A percentile compares a stretch with the other conserved stretches of the same genome.
phyloP scores from a whole-genome alignment of 2,888 invertebrate species.

The Melolontha melolontha region DNA sequence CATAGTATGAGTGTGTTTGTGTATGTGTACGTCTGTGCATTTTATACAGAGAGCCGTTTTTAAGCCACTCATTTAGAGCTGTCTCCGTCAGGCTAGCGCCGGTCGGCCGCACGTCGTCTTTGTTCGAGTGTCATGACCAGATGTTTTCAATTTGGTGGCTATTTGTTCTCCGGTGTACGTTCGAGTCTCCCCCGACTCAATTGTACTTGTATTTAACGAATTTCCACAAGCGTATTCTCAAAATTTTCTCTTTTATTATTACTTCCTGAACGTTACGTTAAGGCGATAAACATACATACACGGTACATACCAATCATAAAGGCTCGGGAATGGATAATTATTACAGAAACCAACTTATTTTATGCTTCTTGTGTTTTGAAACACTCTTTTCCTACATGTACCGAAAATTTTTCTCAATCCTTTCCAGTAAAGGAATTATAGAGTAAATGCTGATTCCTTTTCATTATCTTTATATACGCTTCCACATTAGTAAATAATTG shows the following conservation, averaged over 20 bases:
- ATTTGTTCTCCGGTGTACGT: conserved; percentile 58
- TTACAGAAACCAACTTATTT: too few species aligned
- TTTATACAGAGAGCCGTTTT: conserved; percentile 44
- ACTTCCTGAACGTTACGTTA: conserved; percentile 33
- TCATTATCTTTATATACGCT: too few species aligned
- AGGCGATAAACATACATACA: conserved; percentile 2
- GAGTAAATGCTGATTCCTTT: too few species aligned
- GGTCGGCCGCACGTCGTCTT: conserved; percentile 64
- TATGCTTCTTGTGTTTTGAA: too few species aligned
- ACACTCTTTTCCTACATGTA: too few species aligned
- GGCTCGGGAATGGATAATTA: too few species aligned
- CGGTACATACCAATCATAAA: not conserved
- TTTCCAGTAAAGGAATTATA: too few species aligned
- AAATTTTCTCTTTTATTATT: conserved; percentile 38
- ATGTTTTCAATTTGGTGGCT: conserved; percentile 65
- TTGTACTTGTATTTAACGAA: conserved; percentile 55
- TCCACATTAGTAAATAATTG: too few species aligned
- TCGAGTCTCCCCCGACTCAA: conserved; percentile 50
- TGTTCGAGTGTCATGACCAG: conserved; percentile 69
- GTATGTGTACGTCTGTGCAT: conserved; percentile 21
- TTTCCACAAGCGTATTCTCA: conserved; percentile 47
- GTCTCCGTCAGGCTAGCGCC: conserved; percentile 63
- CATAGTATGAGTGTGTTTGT: conserved; percentile 14
- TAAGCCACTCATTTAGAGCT: conserved; percentile 52
- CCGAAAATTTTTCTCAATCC: too few species aligned